These are phyloP conservation scores for Eristalis intricaria DNA, from an alignment of 2,888 invertebrate species.

Conservation along the genomic window DNA sequence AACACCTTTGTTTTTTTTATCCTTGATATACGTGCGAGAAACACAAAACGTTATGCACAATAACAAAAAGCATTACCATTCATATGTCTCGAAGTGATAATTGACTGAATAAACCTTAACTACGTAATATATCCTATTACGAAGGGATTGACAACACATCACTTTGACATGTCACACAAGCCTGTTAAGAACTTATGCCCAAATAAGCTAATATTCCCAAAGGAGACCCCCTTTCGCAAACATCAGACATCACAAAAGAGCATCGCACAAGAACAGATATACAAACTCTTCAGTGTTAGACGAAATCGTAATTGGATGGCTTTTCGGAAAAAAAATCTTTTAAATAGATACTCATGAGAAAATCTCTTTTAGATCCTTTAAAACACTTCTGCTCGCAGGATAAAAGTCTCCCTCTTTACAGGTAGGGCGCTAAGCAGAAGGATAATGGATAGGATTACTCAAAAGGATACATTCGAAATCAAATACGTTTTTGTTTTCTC, in stretches of 20 bases:
- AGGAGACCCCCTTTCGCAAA: background rate
- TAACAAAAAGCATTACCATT: background rate
- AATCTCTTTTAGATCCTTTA: slow-evolving; percentile 43
- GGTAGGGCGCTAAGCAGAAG: slow-evolving; percentile 7
- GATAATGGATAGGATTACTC: slow-evolving; percentile 25
- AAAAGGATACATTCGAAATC: slow-evolving; percentile 23
- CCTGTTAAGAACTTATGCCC: background rate
- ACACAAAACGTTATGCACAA: background rate
- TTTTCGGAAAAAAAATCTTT: slow-evolving; percentile 18
- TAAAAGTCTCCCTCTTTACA: background rate
- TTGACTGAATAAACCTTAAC: background rate
- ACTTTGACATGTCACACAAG: background rate
- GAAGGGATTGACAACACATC: background rate
- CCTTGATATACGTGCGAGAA: too few relatives aligned
- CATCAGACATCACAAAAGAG: slow-evolving; percentile 8
- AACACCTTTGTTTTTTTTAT: too few relatives aligned
- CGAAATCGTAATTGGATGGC: slow-evolving; percentile 33
- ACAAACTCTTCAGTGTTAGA: background rate
- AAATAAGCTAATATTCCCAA: slow-evolving; percentile 8
- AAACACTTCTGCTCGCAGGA: slow-evolving; percentile 26
- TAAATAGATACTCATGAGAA: slow-evolving; percentile 34
- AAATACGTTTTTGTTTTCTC: slow-evolving; percentile 7
- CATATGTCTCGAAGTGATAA: background rate
- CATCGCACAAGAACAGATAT: background rate
- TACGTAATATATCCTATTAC: background rate